Evolutionary conservation across 2,797 vertebrate genomes (phyloP), one percentile per base, ranked within the genome.

Genomic region (Decapterus maruadsi): DNA sequence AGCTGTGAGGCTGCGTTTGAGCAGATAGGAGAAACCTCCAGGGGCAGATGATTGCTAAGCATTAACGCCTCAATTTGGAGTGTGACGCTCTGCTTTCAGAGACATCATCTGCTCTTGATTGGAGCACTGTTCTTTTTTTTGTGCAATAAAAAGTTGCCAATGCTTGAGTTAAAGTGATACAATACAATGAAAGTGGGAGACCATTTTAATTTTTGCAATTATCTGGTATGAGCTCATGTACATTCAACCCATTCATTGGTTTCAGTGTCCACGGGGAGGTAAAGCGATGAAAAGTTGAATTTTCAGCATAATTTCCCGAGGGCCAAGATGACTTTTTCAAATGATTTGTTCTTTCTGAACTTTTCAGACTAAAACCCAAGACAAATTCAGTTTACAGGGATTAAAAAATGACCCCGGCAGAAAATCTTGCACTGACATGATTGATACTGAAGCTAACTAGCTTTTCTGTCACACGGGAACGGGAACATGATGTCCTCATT

Each of bases 1-100:
- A 89, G 87, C 84, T 86, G 85, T 36, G 87, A 75, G 75, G 38
- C 81, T 76, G 80, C 67, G 83, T 74, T 74, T 8, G 57, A 71
- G 81, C 79, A 75, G 88, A 87, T 69, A 86, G 64, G 57, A 58
- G 72, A 69, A 62, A 34, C 80, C 82, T 57, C 73, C 0, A 11
- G 86, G 78, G 82, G 75, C 63, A 4, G 19, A 22, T 4, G 50
- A 68, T 20, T 11, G 71, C 77, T 78, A 56, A 78, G 61, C 72
- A 75, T 63, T 65, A 69, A 81, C 26, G 60, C 66, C 83, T 89
- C 60, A 57, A 65, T 84, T 79, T 53, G 38, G 66, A 82, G 77
- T 5, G 17, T 31, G 68, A 83, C 50, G 26, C 4, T 42, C 42
- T 8, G 64, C 74, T 79, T 72, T 83, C 76, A 68, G 19, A 70